Base-by-base conservation (phyloP, 2,113 vertebrate genomes). In the Amphiprion ocellaris region DNA sequence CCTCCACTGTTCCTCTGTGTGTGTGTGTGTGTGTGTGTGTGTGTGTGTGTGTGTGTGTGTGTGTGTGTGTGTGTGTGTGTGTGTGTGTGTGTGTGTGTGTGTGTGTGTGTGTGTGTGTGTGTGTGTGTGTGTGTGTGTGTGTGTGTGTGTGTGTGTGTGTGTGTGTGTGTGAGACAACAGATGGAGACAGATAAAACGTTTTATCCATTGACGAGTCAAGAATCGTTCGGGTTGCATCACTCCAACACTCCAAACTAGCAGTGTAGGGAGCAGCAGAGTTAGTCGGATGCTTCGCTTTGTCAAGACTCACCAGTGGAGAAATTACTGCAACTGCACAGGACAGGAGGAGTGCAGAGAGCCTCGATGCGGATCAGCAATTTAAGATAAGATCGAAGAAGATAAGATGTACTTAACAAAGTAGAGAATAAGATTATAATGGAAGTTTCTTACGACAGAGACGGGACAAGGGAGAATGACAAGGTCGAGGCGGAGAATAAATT, bases 181-280 rank as follows among this genome's bases (percentile, higher is more conserved):
- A 89, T 87, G 83, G 81, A 88, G 86, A 89, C 72, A 80, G 87
- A 88, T 84, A 82, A 72, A 76, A 82, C 82, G 56, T 86, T 92
- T 91, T 82, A 85, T 85, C 86, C 89, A 81, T 60, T 85, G 83
- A 89, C 83, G 73, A 88, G 84, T 63, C 11, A 17, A 60, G 73
- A 75, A 77, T 10, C 55, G 47, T 84, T 63, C 55, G 60, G 69
- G 52, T 50, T 77, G 73, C 69, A 63, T 37, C 76, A 24, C 47
- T 53, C 28, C 7, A 37, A 55, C 76, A 21, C 47, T 53, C 28
- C 7, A 37, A 55, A 50, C 76, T 53, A 30, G 46, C 72, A 26
- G 50, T 46, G 28, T 70, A 71, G 67, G 33, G 63, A 84, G 58
- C 58, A 50, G 33, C 56, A 50, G 75, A 77, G 69, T 6, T 53